Conservation (phyloP, 2,888 invertebrate genomes). For the Hemistola chrysoprasaria region DNA sequence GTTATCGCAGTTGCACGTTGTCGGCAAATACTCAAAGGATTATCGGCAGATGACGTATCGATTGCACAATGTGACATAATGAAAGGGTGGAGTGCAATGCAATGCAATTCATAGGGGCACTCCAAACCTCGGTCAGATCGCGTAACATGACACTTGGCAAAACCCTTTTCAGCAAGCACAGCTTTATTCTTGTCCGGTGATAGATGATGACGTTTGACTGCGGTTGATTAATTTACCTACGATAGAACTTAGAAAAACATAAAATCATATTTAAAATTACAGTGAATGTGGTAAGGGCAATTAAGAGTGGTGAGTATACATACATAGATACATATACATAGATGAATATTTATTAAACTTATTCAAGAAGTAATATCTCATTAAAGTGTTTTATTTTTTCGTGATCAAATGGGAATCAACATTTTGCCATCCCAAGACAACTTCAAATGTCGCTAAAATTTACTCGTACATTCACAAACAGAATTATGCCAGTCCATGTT, state of each 20-base stretch:
- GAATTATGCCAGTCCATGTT: slow-evolving; percentile 1
- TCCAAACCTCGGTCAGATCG: slow-evolving; percentile 62
- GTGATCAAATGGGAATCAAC: too few relatives aligned
- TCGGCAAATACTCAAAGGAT: slow-evolving; percentile 70
- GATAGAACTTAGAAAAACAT: background rate
- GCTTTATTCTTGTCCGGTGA: slow-evolving; percentile 40
- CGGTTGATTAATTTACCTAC: slow-evolving; percentile 11
- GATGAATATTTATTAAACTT: too few relatives aligned
- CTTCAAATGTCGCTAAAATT: too few relatives aligned
- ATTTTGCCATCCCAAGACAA: too few relatives aligned
- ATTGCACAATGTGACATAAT: slow-evolving; percentile 70
- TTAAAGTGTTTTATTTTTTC: too few relatives aligned
- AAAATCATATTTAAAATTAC: too few relatives aligned
- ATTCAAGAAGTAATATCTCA: too few relatives aligned
- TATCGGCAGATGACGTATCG: slow-evolving; percentile 71
- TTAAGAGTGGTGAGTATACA: too few relatives aligned
- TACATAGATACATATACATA: too few relatives aligned
- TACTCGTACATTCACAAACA: too few relatives aligned
- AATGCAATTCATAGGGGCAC: slow-evolving; percentile 78
- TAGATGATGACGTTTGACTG: slow-evolving; percentile 23
- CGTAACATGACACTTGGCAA: slow-evolving; percentile 66
- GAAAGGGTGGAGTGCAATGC: slow-evolving; percentile 76
- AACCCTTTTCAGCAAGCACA: slow-evolving; percentile 57
- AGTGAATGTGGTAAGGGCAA: too few relatives aligned
- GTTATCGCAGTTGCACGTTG: slow-evolving; percentile 26